Evolutionary conservation across 1,140 invertebrate species (phyloP).

Genomic region (Drosophila repletoides): DNA sequence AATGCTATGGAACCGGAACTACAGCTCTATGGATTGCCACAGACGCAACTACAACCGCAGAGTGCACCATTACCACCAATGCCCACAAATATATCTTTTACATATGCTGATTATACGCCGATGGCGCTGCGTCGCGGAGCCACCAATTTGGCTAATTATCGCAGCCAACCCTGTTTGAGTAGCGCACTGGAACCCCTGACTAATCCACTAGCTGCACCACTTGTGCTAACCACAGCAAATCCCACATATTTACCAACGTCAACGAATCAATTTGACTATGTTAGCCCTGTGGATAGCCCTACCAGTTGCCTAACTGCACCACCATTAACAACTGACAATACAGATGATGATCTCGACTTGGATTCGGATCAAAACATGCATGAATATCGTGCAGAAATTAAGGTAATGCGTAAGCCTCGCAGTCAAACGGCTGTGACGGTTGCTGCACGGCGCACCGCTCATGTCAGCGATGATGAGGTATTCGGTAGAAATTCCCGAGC

Average conservation of each 20-base stretch:
- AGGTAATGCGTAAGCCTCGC: slow-evolving; percentile 86
- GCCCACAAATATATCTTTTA: slow-evolving; percentile 78
- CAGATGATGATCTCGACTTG: slow-evolving; percentile 75
- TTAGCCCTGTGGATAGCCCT: slow-evolving; percentile 65
- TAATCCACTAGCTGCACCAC: slow-evolving; percentile 66
- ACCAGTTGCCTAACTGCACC: slow-evolving; percentile 61
- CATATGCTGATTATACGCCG: slow-evolving; percentile 57
- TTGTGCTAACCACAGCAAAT: slow-evolving; percentile 68
- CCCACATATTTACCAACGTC: slow-evolving; percentile 55
- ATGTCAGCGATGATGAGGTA: slow-evolving; percentile 75
- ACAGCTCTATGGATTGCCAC: slow-evolving; percentile 4
- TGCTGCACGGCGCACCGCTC: slow-evolving; percentile 51
- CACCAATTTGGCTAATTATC: slow-evolving; percentile 52
- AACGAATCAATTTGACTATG: slow-evolving; percentile 47
- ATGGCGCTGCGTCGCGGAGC: neutral
- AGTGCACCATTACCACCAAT: slow-evolving; percentile 40
- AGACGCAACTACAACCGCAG: slow-evolving; percentile 1
- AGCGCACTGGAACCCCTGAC: slow-evolving; percentile 61
- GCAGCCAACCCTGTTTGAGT: slow-evolving; percentile 72
- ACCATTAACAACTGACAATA: slow-evolving; percentile 67
- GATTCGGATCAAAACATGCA: slow-evolving; percentile 77
- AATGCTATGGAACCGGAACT: slow-evolving; percentile 67
- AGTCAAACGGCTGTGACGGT: slow-evolving; percentile 84
- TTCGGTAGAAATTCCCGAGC: slow-evolving; percentile 72
- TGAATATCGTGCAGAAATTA: slow-evolving; percentile 85